A percentile compares a stretch with the other conserved stretches of the same genome.
These are phyloP conservation scores for Cirrhinus mrigala DNA, from an alignment of 2,797 vertebrate species.

Conservation along the genomic window DNA sequence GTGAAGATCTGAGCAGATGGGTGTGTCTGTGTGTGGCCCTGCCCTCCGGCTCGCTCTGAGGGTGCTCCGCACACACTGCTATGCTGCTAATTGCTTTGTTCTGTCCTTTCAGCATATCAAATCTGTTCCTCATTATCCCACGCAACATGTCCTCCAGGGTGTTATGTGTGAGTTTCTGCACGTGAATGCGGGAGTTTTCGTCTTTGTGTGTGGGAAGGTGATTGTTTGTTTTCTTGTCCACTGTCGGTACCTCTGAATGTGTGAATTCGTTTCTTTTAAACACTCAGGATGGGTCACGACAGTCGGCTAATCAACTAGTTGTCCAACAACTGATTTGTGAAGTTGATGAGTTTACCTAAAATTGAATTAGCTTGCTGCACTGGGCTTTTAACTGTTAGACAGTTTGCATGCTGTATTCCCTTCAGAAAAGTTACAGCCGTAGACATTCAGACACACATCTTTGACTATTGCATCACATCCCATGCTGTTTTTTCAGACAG, in stretches of 20 bases:
- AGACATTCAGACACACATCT: neutral
- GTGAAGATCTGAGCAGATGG: conserved; percentile 47
- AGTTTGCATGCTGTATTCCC: neutral
- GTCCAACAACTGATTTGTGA: neutral
- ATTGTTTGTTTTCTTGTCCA: conserved; percentile 20
- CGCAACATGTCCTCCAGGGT: conserved; percentile 64
- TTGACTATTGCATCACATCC: neutral
- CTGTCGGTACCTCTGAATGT: neutral
- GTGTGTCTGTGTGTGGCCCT: conserved; percentile 42
- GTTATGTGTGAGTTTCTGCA: conserved; percentile 40
- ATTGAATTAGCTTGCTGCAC: neutral
- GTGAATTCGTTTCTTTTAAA: conserved; percentile 20
- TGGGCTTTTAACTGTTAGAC: conserved; percentile 1
- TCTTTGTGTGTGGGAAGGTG: conserved; percentile 37
- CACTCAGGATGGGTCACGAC: neutral
- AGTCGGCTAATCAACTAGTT: neutral
- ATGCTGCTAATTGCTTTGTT: conserved; percentile 71
- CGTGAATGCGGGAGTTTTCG: conserved; percentile 23
- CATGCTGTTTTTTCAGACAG: neutral
- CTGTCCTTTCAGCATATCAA: conserved; percentile 70
- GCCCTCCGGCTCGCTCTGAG: conserved; percentile 57
- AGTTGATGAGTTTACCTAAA: neutral
- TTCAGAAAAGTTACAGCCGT: neutral
- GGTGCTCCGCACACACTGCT: conserved; percentile 50
- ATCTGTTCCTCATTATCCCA: conserved; percentile 72